Conservation (phyloP, 2,797 vertebrate genomes). For the Dendrocincla fuliginosa region DNA sequence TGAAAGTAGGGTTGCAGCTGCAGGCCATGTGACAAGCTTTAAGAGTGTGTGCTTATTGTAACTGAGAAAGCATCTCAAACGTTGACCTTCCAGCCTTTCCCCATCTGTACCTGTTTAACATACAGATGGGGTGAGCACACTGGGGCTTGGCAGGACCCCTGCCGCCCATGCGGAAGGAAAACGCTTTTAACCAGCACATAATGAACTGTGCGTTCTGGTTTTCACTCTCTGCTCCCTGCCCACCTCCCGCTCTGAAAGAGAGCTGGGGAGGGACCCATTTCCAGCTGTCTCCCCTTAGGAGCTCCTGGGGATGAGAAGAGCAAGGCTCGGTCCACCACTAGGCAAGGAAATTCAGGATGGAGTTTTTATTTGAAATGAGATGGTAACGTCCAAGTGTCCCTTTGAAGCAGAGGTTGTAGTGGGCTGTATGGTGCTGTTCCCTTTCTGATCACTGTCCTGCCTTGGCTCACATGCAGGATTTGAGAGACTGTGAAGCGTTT, state of each 20-base stretch:
- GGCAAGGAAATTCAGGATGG: not conserved
- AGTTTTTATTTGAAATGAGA: not conserved
- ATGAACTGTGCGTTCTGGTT: not conserved
- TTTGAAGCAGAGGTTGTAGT: not conserved
- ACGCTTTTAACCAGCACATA: not conserved
- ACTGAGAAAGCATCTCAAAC: not conserved
- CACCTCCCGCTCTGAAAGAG: not conserved
- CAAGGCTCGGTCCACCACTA: not conserved
- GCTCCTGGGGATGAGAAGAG: not conserved
- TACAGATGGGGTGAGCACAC: not conserved
- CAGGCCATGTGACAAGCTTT: not conserved
- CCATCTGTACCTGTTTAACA: constrained; percentile 42
- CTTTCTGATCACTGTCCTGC: not conserved
- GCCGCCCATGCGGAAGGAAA: not conserved
- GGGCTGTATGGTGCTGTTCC: not conserved
- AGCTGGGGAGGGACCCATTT: not conserved
- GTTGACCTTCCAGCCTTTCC: constrained; percentile 19
- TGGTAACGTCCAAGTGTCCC: not conserved
- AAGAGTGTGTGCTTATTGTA: not conserved
- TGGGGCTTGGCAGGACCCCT: not conserved
- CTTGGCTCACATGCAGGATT: not conserved
- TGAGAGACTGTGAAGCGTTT: rapidly evolving
- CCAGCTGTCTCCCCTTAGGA: not conserved
- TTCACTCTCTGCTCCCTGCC: not conserved
- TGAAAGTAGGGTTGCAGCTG: not conserved